Percentiles rank a stretch among this genome's conserved stretches.
phyloP scores from a whole-genome alignment of 2,888 invertebrate species.

The Stenodema calcarata region DNA sequence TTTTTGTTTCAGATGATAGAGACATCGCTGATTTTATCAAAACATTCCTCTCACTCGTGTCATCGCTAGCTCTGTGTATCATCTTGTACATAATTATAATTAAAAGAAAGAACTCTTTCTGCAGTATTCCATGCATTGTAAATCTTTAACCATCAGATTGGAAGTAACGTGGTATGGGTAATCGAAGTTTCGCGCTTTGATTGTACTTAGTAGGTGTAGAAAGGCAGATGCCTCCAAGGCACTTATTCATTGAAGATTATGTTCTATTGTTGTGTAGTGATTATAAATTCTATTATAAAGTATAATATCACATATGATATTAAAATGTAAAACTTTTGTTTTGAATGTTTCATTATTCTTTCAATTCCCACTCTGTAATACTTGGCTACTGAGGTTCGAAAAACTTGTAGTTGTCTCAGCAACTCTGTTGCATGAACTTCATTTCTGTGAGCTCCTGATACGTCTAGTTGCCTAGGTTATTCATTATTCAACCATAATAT shows the following conservation, averaged over 20 bases:
- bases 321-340: slow-evolving; percentile 39
- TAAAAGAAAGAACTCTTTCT: slow-evolving; percentile 13
- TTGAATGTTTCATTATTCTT: not conserved
- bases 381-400: too few relatives aligned
- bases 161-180: slow-evolving; percentile 42
- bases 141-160: slow-evolving; percentile 21
- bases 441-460: too few relatives aligned
- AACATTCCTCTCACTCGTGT: slow-evolving; percentile 41
- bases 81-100: slow-evolving; percentile 41
- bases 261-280: slow-evolving; percentile 40
- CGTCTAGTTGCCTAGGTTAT: too few relatives aligned
- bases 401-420: too few relatives aligned
- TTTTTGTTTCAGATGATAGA: slow-evolving; percentile 31
- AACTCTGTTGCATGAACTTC: too few relatives aligned
- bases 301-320: slow-evolving; percentile 28
- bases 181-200: slow-evolving; percentile 38
- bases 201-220: slow-evolving; percentile 47
- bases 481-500: too few relatives aligned
- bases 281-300: slow-evolving; percentile 47
- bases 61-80: slow-evolving; percentile 46
- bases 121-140: slow-evolving; percentile 43
- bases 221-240: slow-evolving; percentile 15
- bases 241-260: slow-evolving; percentile 9
- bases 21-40: slow-evolving; percentile 30
- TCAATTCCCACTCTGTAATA: not conserved